phyloP scores from a whole-genome alignment of 1,140 invertebrate genomes.

The Drosophila biarmipes region DNA sequence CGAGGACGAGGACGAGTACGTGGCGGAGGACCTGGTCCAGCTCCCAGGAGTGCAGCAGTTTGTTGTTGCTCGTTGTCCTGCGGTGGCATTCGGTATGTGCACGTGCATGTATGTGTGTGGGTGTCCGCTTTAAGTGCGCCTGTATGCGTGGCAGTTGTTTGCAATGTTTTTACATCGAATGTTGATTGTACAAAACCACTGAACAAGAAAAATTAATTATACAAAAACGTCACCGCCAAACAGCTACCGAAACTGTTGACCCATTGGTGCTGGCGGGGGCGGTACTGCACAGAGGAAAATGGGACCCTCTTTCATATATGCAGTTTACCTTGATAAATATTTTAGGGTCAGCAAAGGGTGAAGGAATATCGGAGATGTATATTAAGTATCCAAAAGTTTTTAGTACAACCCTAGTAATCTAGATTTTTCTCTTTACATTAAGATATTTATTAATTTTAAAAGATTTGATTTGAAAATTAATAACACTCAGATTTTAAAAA shows the following conservation, averaged over 20 bases:
- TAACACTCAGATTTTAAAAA: too few species aligned
- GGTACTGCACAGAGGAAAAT: constrained; percentile 14
- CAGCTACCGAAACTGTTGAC: constrained; percentile 79
- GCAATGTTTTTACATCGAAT: constrained; percentile 79
- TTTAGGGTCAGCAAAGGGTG: not conserved
- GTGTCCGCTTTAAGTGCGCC: constrained; percentile 68
- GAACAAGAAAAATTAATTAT: constrained; percentile 84
- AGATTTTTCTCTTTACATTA: too few species aligned
- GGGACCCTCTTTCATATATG: not conserved
- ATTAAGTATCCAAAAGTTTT: too few species aligned
- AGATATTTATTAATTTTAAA: too few species aligned
- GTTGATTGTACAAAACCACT: constrained; percentile 83
- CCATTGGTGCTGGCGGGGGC: constrained; percentile 26
- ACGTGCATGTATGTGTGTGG: constrained; percentile 12
- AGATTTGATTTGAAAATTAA: too few species aligned
- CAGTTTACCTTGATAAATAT: too few species aligned
- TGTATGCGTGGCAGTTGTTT: constrained; percentile 76
- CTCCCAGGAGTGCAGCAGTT: constrained; percentile 44
- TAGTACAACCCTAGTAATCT: too few species aligned
- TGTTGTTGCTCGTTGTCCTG: constrained; percentile 67
- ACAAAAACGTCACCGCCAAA: constrained; percentile 82
- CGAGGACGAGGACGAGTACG: constrained; percentile 22
- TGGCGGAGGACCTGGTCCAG: constrained; percentile 18
- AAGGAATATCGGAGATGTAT: too few species aligned
- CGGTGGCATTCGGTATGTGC: constrained; percentile 52